Percentiles rank a stretch among this genome's conserved stretches.
These are phyloP conservation scores for Hylaeus volcanicus DNA, from an alignment of 1,140 invertebrate species.

Conservation along the genomic window DNA sequence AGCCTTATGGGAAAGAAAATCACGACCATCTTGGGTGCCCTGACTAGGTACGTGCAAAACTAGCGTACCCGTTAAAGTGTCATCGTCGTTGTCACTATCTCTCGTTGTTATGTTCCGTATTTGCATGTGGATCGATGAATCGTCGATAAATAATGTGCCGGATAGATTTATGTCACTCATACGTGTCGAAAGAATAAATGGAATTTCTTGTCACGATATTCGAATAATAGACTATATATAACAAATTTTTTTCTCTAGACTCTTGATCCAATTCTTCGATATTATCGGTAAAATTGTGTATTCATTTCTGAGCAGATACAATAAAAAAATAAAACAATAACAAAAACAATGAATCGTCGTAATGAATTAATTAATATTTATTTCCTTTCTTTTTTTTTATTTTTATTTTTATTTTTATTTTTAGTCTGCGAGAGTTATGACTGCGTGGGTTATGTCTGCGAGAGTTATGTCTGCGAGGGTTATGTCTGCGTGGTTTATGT, in stretches of 20 bases:
- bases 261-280: conserved; percentile 8
- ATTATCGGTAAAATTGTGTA: conserved; percentile 55
- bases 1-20: too few species aligned
- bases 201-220: neutral
- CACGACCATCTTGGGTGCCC: too few species aligned
- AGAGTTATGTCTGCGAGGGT: too few species aligned
- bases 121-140: neutral
- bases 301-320: conserved; percentile 60
- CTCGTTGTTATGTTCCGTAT: neutral
- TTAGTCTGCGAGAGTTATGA: too few species aligned
- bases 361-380: too few species aligned
- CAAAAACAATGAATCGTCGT: neutral
- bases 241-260: neutral
- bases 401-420: too few species aligned
- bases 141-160: conserved; percentile 25
- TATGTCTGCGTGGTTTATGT: too few species aligned
- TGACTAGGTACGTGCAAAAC: conserved; percentile 5
- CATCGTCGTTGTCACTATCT: conserved; percentile 6
- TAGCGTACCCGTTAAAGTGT: conserved; percentile 9
- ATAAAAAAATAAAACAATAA: conserved; percentile 17
- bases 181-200: neutral
- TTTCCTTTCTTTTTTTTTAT: too few species aligned
- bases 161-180: conserved; percentile 35
- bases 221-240: neutral
- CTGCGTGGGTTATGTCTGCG: too few species aligned